These are phyloP conservation scores for Acleris cristana DNA, from an alignment of 2,888 invertebrate species.

Conservation along the genomic window DNA sequence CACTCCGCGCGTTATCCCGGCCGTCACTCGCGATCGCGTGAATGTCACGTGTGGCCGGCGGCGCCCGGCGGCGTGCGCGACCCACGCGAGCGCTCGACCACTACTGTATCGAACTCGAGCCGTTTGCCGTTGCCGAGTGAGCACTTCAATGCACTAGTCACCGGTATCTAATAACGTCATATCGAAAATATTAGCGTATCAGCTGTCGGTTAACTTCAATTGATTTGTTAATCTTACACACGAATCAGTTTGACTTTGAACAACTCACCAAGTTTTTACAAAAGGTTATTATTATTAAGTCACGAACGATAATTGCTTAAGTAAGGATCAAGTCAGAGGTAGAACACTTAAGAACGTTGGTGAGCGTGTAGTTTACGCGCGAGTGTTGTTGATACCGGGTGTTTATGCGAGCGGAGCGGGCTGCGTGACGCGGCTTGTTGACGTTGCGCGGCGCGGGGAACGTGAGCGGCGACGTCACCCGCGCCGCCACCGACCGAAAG, in stretches of 20 bases:
- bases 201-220: conserved; percentile 9
- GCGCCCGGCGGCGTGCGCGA: conserved; percentile 52
- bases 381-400: conserved; percentile 62
- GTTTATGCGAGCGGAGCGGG: conserved; percentile 60
- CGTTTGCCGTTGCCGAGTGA: conserved; percentile 56
- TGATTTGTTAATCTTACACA: conserved; percentile 15
- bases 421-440: conserved; percentile 76
- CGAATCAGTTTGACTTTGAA: conserved; percentile 16
- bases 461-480: conserved; percentile 77
- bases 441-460: conserved; percentile 79
- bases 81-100: conserved; percentile 70
- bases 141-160: conserved; percentile 58
- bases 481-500: conserved; percentile 76
- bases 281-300: neutral
- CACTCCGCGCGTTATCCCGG: conserved; percentile 24
- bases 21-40: conserved; percentile 44
- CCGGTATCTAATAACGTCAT: conserved; percentile 64
- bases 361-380: conserved; percentile 49
- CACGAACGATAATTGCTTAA: conserved; percentile 15
- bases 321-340: conserved; percentile 17
- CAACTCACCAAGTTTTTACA: conserved; percentile 4
- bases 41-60: conserved; percentile 59
- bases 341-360: conserved; percentile 46
- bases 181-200: conserved; percentile 60
- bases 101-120: conserved; percentile 65